phyloP scores from a whole-genome alignment of 2,113 vertebrate species.

The Lynx canadensis region DNA sequence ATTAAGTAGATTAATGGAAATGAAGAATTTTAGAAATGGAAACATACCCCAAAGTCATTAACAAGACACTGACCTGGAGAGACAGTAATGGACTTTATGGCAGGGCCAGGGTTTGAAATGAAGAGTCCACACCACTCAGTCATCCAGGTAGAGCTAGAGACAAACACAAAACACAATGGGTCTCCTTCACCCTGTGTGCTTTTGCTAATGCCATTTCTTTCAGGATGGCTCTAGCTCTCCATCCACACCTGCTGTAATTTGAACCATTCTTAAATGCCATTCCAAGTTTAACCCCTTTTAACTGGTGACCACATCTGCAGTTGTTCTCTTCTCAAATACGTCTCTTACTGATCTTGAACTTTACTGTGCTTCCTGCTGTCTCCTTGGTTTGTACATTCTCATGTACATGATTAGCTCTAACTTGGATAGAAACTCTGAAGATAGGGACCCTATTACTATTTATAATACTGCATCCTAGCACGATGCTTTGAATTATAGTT shows the following conservation, averaged over 20 bases:
- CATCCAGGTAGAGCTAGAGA: neutral
- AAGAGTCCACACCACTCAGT: fast-evolving
- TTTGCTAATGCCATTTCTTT: neutral
- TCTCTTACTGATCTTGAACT: neutral
- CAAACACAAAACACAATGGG: neutral
- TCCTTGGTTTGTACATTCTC: neutral
- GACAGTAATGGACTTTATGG: neutral
- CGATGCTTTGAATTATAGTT: neutral
- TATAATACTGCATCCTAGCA: neutral
- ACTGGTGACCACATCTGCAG: neutral
- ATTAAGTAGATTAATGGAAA: neutral
- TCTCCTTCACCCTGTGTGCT: neutral
- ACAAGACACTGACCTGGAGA: neutral
- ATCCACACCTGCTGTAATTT: neutral
- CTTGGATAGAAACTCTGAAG: neutral
- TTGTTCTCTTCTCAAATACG: neutral
- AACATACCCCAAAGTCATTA: neutral
- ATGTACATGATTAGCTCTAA: neutral
- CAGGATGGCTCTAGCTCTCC: neutral
- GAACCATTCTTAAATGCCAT: neutral
- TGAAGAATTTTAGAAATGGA: neutral
- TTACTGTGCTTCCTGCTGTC: neutral
- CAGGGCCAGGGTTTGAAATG: neutral
- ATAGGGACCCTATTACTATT: neutral
- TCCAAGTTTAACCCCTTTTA: neutral